Conservation (phyloP, 2,113 vertebrate genomes). For the Coregonus clupeaformis region DNA sequence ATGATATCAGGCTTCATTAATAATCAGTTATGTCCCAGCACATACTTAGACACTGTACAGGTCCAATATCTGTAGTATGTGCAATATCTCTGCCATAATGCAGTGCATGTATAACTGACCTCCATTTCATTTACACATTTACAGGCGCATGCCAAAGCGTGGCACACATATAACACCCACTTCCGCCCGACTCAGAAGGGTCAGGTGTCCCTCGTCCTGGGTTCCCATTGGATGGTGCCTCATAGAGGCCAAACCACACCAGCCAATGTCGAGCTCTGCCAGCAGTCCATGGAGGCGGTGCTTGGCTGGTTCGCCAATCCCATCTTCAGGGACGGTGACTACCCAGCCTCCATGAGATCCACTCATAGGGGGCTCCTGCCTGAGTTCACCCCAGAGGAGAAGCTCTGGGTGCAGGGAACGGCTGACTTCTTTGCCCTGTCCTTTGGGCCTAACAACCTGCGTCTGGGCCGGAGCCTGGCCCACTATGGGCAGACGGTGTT, state of each 20-base stretch:
- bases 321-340: conserved; percentile 86
- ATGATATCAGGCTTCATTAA: conserved; percentile 57
- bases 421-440: conserved; percentile 96
- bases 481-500: conserved; percentile 80
- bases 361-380: conserved; percentile 71
- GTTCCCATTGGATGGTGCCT: conserved; percentile 95
- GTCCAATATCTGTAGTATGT: background rate
- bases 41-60: background rate
- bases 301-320: conserved; percentile 94
- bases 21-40: conserved; percentile 38
- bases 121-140: no score
- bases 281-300: conserved; percentile 84
- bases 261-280: conserved; percentile 76
- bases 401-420: conserved; percentile 77
- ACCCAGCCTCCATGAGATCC: conserved; percentile 80
- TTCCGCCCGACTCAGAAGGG: conserved; percentile 85
- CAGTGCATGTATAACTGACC: background rate
- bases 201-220: conserved; percentile 86
- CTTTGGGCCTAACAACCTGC: conserved; percentile 92
- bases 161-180: conserved; percentile 83
- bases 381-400: conserved; percentile 79
- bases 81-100: background rate
- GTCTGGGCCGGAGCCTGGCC: conserved; percentile 67
- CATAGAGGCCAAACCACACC: conserved; percentile 62
- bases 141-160: conserved; percentile 91